Conservation (phyloP, 2,797 vertebrate genomes). For the Enteromius anoplus region DNA sequence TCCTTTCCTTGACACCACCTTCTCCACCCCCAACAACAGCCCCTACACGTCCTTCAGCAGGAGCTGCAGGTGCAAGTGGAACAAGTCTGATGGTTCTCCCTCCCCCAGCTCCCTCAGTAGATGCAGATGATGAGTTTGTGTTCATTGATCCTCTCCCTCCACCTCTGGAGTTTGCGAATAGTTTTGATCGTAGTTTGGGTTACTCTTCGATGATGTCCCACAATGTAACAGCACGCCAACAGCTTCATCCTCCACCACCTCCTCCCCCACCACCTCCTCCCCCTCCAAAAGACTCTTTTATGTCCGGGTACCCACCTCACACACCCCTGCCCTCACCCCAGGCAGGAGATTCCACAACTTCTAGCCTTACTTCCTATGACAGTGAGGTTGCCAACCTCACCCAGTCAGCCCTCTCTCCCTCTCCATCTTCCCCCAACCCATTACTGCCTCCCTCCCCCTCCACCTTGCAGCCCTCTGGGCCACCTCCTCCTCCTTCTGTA, state of each 20-base stretch:
- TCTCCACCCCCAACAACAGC: constrained; percentile 70
- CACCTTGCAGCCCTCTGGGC: constrained; percentile 68
- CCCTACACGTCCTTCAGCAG: constrained; percentile 62
- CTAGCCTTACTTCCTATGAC: constrained; percentile 92
- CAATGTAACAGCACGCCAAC: constrained; percentile 61
- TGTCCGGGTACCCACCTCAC: constrained; percentile 68
- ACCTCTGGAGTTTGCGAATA: constrained; percentile 91
- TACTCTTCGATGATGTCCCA: constrained; percentile 65
- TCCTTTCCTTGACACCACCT: constrained; percentile 77
- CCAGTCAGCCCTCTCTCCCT: constrained; percentile 79
- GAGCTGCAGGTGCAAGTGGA: constrained; percentile 65
- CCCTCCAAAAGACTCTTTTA: constrained; percentile 74
- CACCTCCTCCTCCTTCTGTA: constrained; percentile 76
- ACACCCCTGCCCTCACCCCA: constrained; percentile 79
- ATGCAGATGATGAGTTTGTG: constrained; percentile 89
- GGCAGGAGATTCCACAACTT: constrained; percentile 88
- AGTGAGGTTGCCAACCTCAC: constrained; percentile 94
- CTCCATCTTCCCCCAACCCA: constrained; percentile 76
- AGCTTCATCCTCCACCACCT: constrained; percentile 68
- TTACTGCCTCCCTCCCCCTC: constrained; percentile 71
- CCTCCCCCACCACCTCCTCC: constrained; percentile 70
- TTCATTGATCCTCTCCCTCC: constrained; percentile 90
- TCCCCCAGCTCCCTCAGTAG: constrained; percentile 89
- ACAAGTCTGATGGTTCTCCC: constrained; percentile 85
- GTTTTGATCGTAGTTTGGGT: constrained; percentile 80